Percentiles rank a stretch among this genome's conserved stretches.
Evolutionary conservation across 2,797 vertebrate species (phyloP).

Genomic region (Anniella stebbinsi): DNA sequence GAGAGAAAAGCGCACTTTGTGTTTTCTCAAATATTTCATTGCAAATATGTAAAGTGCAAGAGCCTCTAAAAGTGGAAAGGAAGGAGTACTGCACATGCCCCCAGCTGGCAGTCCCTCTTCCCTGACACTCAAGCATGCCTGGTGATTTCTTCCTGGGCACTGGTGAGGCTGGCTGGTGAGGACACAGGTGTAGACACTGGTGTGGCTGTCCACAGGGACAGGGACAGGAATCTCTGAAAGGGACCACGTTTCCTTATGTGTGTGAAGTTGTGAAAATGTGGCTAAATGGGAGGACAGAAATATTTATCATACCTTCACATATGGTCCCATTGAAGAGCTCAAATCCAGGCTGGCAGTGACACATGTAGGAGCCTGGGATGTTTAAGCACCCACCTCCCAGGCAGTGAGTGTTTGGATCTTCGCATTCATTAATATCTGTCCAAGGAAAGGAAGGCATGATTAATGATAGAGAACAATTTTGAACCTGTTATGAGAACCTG

Average conservation of each 20-base stretch:
- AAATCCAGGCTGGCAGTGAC: constrained; percentile 87
- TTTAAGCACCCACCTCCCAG: constrained; percentile 89
- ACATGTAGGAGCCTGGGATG: constrained; percentile 84
- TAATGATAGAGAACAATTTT: constrained; percentile 22
- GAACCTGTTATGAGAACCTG: background rate
- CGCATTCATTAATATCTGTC: constrained; percentile 92
- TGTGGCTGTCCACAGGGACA: background rate
- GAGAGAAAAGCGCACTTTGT: background rate
- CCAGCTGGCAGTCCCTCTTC: background rate
- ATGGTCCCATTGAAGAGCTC: constrained; percentile 69
- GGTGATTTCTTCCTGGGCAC: background rate
- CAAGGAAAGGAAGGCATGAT: constrained; percentile 47
- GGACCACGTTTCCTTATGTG: background rate
- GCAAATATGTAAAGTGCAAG: background rate
- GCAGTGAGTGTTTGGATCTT: constrained; percentile 85
- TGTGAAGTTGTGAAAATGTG: background rate
- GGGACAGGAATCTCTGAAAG: background rate
- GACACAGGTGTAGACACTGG: background rate
- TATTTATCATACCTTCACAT: constrained; percentile 73
- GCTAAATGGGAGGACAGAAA: background rate
- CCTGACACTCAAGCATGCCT: background rate
- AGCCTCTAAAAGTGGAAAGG: background rate
- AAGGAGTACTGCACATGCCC: background rate
- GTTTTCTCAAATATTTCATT: background rate
- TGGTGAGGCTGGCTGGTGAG: background rate